Base-by-base conservation (phyloP, 2,888 invertebrate species). In the Lepetodrilus schrolli region DNA sequence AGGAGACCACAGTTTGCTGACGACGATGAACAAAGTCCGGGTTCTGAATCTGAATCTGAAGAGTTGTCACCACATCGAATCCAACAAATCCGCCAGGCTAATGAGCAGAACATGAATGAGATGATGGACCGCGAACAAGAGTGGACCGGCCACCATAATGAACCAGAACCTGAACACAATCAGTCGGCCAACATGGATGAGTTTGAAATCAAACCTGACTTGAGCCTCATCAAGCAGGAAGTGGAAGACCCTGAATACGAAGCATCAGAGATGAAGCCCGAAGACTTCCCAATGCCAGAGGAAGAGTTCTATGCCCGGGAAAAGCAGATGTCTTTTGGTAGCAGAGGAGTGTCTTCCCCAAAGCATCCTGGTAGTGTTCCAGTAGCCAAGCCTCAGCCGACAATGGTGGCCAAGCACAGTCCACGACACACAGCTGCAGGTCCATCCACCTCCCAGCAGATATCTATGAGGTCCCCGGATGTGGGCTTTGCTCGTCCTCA, bases 241-340 rank as follows among this genome's bases (percentile, higher is more conserved):
- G 34, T 58, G 13, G 58, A 58, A 17, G 58, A 58, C 34, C 58
- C 58, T 58, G 58, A 58, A n/a, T 58, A 58, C 34, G 58, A 58
- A 58, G 58, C 58, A 30, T 58, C 58, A n/a, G 58, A 58, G 17
- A 58, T 58, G 58, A 58, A 58, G n/a, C 58, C 58, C 13, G 58
- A 58, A 58, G 58, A 58, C n/a, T 58, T 58, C 34, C 58, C 58
- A 3, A 58, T 58, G 58, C 30, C 34, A 3, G 58, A 58, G 7
- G 58, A 58, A 58, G 58, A 58, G 58, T 58, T 58, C n/a, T 30
- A 30, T 23, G 58, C 58, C 26, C 26, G 58, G 30, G 58, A 58
- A 10, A 17, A 48, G 17, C 58, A 58, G 30, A 58, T 58, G 58
- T 26, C 58, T 13, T 58, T 58, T 58, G 58, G 30, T 34, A 34